phyloP scores from a whole-genome alignment of 2,797 vertebrate genomes.

The Myotis vivesi region DNA sequence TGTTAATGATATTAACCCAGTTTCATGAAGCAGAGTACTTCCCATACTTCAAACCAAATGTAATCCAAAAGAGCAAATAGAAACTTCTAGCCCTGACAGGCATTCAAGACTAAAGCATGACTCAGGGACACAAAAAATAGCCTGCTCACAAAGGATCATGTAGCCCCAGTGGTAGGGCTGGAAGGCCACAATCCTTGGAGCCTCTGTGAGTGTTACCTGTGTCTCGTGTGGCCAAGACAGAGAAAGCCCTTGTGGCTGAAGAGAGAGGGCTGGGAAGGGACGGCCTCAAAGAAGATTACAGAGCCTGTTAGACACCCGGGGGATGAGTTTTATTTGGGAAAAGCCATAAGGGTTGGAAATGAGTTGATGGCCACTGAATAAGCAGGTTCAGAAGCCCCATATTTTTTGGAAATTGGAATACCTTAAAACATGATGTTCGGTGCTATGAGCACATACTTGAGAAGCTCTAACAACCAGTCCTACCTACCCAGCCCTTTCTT shows the following conservation, averaged over 20 bases:
- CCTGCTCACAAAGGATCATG: neutral
- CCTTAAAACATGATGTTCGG: neutral
- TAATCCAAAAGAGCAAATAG: neutral
- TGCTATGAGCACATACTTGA: neutral
- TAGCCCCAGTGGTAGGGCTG: neutral
- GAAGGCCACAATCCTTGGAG: neutral
- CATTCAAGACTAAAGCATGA: neutral
- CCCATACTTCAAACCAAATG: neutral
- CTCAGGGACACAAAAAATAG: neutral
- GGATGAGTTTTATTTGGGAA: neutral
- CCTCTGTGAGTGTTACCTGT: neutral
- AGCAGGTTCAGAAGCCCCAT: neutral
- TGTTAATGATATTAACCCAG: neutral
- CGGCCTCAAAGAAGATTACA: neutral
- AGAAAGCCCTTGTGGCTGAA: neutral
- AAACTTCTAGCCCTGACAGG: neutral
- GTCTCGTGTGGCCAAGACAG: neutral
- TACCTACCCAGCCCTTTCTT: slow-evolving; percentile 1
- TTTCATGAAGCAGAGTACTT: neutral
- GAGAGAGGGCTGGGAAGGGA: neutral
- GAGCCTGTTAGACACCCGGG: neutral
- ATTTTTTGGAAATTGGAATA: neutral
- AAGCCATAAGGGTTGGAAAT: neutral
- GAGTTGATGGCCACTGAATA: neutral
- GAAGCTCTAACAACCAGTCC: neutral